phyloP scores from a whole-genome alignment of 2,797 vertebrate genomes.

The Paramormyrops hopkinsi region DNA sequence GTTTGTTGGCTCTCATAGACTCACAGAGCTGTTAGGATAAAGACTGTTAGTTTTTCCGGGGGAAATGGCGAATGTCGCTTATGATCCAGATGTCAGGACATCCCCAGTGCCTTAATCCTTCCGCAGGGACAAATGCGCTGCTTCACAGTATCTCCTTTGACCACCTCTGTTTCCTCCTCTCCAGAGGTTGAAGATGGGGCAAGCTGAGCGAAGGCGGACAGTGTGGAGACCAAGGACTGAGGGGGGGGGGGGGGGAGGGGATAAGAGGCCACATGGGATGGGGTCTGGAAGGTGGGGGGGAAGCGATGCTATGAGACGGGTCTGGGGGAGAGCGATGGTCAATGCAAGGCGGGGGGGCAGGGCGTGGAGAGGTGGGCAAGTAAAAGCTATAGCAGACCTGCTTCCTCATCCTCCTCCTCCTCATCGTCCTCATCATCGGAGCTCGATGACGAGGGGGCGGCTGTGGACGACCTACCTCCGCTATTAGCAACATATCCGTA shows the following conservation, averaged over 20 bases:
- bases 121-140: not conserved
- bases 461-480: conserved; percentile 75
- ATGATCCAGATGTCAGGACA: not conserved
- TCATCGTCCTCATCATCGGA: conserved; percentile 93
- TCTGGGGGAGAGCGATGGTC: conserved; percentile 28
- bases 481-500: conserved; percentile 95
- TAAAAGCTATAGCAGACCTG: conserved; percentile 96
- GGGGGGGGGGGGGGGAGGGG: not conserved
- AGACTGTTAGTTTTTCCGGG: not conserved
- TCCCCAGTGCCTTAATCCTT: not conserved
- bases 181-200: not conserved
- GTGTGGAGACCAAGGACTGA: not conserved
- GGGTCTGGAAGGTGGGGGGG: not conserved
- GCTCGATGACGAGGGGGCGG: conserved; percentile 89
- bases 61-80: not conserved
- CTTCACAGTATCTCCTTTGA: not conserved
- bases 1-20: not conserved
- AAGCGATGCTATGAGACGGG: not conserved
- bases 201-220: not conserved
- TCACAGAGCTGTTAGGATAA: not conserved
- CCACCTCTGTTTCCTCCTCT: not conserved
- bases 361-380: conserved; percentile 45
- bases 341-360: conserved; percentile 26
- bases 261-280: not conserved
- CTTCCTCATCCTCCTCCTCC: conserved; percentile 97